Conservation (phyloP, 2,113 vertebrate genomes). For the Sturnus vulgaris region DNA sequence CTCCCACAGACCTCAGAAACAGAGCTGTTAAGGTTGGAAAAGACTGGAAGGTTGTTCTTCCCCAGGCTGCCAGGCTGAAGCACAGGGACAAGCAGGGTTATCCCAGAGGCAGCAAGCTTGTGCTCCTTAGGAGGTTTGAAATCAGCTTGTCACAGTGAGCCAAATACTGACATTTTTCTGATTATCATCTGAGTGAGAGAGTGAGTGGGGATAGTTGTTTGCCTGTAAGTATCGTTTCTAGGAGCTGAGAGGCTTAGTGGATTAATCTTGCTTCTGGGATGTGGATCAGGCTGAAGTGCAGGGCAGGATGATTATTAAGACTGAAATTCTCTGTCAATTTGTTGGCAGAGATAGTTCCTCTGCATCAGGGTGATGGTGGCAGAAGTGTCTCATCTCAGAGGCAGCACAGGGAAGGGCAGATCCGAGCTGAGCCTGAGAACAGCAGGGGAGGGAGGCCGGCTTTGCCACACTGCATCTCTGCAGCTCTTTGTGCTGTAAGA, state of each 20-base stretch:
- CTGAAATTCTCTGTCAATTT: constrained; percentile 64
- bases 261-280: constrained; percentile 66
- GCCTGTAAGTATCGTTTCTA: constrained; percentile 58
- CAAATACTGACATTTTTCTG: constrained; percentile 57
- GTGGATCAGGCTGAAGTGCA: constrained; percentile 61
- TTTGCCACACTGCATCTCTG: neutral
- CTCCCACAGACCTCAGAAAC: neutral
- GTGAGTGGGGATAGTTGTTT: constrained; percentile 53
- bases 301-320: constrained; percentile 65
- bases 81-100: neutral
- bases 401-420: neutral
- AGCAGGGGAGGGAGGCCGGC: neutral
- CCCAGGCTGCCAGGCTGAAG: neutral
- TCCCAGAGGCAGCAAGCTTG: neutral
- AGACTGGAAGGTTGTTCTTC: neutral
- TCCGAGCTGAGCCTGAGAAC: neutral
- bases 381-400: neutral
- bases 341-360: constrained; percentile 54
- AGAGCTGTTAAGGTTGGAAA: neutral
- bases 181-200: constrained; percentile 47
- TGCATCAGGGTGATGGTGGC: neutral
- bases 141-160: constrained; percentile 46
- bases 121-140: constrained; percentile 25
- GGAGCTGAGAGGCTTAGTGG: constrained; percentile 60
- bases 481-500: neutral